Evolutionary conservation across 2,797 vertebrate species (phyloP), one percentile per base, ranked within the genome.

Genomic region (Falco biarmicus): DNA sequence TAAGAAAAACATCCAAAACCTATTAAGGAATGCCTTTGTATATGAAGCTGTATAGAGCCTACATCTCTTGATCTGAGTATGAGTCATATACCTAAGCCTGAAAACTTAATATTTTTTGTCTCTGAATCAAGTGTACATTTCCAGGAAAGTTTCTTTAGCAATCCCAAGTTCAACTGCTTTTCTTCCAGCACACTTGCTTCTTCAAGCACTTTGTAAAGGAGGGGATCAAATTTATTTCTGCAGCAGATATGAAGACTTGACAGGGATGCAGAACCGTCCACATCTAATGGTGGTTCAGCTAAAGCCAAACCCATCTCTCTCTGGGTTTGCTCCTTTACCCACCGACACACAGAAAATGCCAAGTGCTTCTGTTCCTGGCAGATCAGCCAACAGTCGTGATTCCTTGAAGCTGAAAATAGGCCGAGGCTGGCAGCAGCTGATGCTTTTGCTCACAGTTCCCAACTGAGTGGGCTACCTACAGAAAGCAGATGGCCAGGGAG

Each of bases 321-420:
- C 16, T n/a, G 64, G 75, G 47, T 50, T 95, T 85, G 39, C 78
- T 94, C 50, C 89, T 31, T 24, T 24, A 16, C 25, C 84, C 69
- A 65, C 34, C 17, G 9, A 43, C 61, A 74, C 54, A 22, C 16
- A 75, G 82, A 74, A 95, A 81, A 76, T 70, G 50, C 79, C 70
- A 86, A 92, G 60, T 37, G 43, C 89, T 97, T 93, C 95, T 89
- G 76, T 50, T 95, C 77, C 53, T 87, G 77, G 91, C 59, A 78
- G 53, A 1, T 0, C 71, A 84, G 93, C 93, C 94, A 96, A 90
- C 59, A 84, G 29, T 97, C 96, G 96, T 97, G 97, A 97, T 97
- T 97, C 96, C 95, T 95, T 0, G 5, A 66, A 53, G 87, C 96
- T 75, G 87, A 97, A 97, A 97, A 97, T 97, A 97, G 93, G 65